These are phyloP conservation scores for Stegophylla sp. DNA, from an alignment of 2,888 invertebrate species.

Conservation along the genomic window DNA sequence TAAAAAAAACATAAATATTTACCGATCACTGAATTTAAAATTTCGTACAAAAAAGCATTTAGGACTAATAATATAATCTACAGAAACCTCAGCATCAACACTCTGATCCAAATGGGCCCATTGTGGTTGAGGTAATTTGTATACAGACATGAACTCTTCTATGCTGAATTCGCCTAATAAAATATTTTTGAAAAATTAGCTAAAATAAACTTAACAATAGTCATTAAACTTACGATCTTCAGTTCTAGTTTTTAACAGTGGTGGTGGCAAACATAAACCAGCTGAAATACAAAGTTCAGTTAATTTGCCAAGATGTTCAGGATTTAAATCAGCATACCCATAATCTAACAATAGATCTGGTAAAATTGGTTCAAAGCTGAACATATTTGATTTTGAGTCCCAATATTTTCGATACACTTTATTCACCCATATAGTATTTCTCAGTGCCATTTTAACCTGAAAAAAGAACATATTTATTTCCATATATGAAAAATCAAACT, in stretches of 20 bases:
- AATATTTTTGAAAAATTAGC: not conserved
- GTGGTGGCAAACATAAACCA: not conserved
- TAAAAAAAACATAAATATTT: conserved; percentile 5
- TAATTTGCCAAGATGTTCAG: conserved; percentile 19
- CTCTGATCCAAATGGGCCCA: conserved; percentile 38
- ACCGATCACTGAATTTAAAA: conserved; percentile 11
- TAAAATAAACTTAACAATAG: not conserved
- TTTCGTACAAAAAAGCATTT: conserved; percentile 20
- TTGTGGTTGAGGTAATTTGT: conserved; percentile 43
- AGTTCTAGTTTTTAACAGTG: not conserved
- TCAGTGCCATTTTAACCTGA: conserved; percentile 35
- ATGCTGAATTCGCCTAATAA: conserved; percentile 12
- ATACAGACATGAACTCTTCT: conserved; percentile 30
- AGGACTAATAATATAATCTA: conserved; percentile 9
- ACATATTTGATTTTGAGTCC: not conserved
- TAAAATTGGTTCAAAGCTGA: conserved; percentile 2
- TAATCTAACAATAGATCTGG: conserved; percentile 15
- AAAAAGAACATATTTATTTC: conserved; percentile 9
- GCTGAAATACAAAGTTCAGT: conserved; percentile 19
- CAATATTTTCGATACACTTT: conserved; percentile 26
- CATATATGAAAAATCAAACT: not conserved
- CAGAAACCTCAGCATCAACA: not conserved
- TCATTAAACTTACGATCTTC: not conserved
- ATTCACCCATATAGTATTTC: conserved; percentile 33
- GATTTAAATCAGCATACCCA: conserved; percentile 28